Base-by-base conservation (phyloP, 2,888 invertebrate genomes). In the Drosophila cyrtoloma region DNA sequence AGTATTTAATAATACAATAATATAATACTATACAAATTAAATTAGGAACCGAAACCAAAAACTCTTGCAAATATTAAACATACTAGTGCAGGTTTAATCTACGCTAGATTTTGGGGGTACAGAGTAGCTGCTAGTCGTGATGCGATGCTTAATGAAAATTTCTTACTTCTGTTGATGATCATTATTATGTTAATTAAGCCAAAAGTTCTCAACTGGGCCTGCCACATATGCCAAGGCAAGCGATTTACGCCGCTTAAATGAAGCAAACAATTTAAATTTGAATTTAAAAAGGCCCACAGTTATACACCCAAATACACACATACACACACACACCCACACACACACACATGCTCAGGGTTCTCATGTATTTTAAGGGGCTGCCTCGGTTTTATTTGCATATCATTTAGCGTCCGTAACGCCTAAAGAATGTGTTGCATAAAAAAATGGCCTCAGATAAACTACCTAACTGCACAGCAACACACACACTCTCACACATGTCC, bases 381-480 rank as follows among this genome's bases (percentile, higher is more conserved):
- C 81, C 78, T 73, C 84, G 76, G 78, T 90, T 86, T 88, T 86
- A 86, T 86, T 86, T 86, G 89, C 86, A 86, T 86, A 88, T 90
- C 89, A 86, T 86, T 90, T 86, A 88, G 77, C 66, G 70, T 70
- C 62, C 75, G 69, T 52, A 79, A 77, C 70, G 80, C 47, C 78
- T 73, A 52, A 82, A 65, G 73, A 86, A 89, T 87, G 75, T 71
- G 70, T 51, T 66, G 52, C 26, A 59, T 22, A 56, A 64, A 70
- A 68, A 78, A 65, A 71, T 42, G 19, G 69, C 76, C 64, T 69
- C 79, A 76, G 88, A 85, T 74, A 79, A 79, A 84, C 85, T 85
- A 71, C 85, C 82, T 68, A 64, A 59, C 70, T 85, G 71, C 67
- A 74, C 58, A 64, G 42, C 44, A 44, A 44, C 47, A 26, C 50